Evolutionary conservation across 2,113 vertebrate genomes (phyloP).

Genomic region (Amphiprion ocellaris): DNA sequence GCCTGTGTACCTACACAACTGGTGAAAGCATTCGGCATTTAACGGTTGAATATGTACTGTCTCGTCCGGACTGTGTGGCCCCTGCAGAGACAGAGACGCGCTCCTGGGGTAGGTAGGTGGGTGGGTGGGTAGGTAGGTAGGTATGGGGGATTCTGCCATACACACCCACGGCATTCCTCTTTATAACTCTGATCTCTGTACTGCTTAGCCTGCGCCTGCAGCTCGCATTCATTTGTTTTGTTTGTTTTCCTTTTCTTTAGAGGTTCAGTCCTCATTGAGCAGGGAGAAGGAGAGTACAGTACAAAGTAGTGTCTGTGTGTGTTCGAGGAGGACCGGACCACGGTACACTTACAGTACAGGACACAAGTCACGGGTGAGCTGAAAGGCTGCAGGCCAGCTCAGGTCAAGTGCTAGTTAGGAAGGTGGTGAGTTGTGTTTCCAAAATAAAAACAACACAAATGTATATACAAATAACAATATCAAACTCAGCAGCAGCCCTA

Average conservation of each 20-base stretch:
- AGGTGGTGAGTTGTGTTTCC: conserved; percentile 72
- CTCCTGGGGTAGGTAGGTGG: conserved; percentile 86
- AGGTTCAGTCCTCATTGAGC: conserved; percentile 53
- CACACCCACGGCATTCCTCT: conserved; percentile 91
- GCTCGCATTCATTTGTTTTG: conserved; percentile 68
- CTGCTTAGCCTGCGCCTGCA: conserved; percentile 90
- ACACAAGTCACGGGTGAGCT: conserved; percentile 73
- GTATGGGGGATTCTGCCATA: conserved; percentile 80
- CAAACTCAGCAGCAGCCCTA: conserved; percentile 74
- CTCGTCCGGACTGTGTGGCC: conserved; percentile 94
- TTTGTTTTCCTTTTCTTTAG: conserved; percentile 43
- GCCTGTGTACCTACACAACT: conserved; percentile 96
- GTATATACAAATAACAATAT: conserved; percentile 51
- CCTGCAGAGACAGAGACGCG: conserved; percentile 98
- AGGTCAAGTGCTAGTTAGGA: conserved; percentile 77
- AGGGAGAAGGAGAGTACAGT: conserved; percentile 56
- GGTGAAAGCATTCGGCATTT: conserved; percentile 97
- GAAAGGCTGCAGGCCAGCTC: conserved; percentile 78
- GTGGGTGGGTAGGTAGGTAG: conserved; percentile 54
- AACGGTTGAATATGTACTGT: conserved; percentile 99
- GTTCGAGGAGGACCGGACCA: conserved; percentile 64
- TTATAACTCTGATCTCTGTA: conserved; percentile 92
- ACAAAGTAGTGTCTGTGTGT: conserved; percentile 56
- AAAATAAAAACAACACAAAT: conserved; percentile 70
- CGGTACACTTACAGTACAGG: conserved; percentile 81